These are phyloP conservation scores for Caranx melampygus DNA, from an alignment of 2,113 vertebrate genomes.

Conservation along the genomic window DNA sequence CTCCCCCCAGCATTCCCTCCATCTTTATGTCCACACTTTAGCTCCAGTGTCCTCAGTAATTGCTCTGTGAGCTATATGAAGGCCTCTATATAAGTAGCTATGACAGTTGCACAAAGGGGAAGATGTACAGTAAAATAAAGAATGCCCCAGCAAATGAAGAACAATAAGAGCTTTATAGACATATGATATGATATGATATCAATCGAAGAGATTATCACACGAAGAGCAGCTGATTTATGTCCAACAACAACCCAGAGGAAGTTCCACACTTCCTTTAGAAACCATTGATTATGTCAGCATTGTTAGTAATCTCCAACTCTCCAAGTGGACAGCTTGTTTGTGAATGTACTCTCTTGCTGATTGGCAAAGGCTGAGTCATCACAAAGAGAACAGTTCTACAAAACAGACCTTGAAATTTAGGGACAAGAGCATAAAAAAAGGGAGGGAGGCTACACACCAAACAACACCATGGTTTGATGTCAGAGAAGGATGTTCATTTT, in stretches of 20 bases:
- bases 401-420: slow-evolving; percentile 10
- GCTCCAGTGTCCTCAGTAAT: not conserved
- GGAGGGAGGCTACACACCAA: slow-evolving; percentile 16
- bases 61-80: slow-evolving; percentile 12
- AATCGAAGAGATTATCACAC: slow-evolving; percentile 47
- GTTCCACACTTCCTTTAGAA: not conserved
- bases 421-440: slow-evolving; percentile 4
- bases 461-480: slow-evolving; percentile 27
- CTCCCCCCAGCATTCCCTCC: slow-evolving; percentile 9
- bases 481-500: slow-evolving; percentile 51
- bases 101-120: slow-evolving; percentile 20
- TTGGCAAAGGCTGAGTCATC: slow-evolving; percentile 21
- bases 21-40: not conserved
- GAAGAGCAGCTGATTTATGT: slow-evolving; percentile 51
- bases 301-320: slow-evolving; percentile 1
- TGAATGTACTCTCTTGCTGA: slow-evolving; percentile 23
- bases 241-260: slow-evolving; percentile 7
- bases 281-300: not conserved
- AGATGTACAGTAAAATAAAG: not conserved
- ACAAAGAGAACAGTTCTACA: slow-evolving; percentile 3
- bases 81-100: slow-evolving; percentile 17
- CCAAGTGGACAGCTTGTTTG: slow-evolving; percentile 19
- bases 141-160: not conserved
- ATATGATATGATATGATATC: not conserved
- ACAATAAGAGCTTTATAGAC: not conserved